Evolutionary conservation across 2,797 vertebrate species (phyloP).

Genomic region (Lithobates pipiens): DNA sequence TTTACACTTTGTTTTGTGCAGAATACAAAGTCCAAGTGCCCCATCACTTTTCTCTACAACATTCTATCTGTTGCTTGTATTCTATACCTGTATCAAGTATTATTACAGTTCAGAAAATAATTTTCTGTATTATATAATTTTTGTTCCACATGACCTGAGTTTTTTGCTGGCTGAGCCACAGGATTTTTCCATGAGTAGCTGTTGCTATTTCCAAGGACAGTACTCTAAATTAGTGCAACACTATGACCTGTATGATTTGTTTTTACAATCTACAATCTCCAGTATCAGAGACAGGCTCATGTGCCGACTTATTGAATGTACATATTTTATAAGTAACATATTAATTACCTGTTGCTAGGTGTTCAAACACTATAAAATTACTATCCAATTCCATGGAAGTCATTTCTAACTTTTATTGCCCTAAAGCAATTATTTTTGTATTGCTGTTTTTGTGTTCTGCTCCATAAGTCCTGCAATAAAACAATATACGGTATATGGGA

Average conservation of each 20-base stretch:
- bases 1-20: too few relatives aligned
- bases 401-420: not conserved
- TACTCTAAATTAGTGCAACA: not conserved
- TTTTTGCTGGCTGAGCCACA: not conserved
- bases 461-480: too few relatives aligned
- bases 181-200: not conserved
- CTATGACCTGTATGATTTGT: not conserved
- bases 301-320: too few relatives aligned
- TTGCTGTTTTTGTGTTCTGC: too few relatives aligned
- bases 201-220: not conserved
- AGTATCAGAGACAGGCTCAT: not conserved
- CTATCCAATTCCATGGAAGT: not conserved
- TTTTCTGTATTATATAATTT: too few relatives aligned
- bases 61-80: not conserved
- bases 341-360: not conserved
- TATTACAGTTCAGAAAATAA: not conserved
- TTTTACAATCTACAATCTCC: not conserved
- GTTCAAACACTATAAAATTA: not conserved
- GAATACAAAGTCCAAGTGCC: too few relatives aligned
- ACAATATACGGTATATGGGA: too few relatives aligned
- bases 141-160: too few relatives aligned
- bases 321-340: not conserved
- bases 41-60: not conserved
- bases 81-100: not conserved
- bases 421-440: not conserved